Evolutionary conservation across 2,113 vertebrate species (phyloP), one percentile per base, ranked within the genome.

Genomic region (Seriola quinqueradiata): DNA sequence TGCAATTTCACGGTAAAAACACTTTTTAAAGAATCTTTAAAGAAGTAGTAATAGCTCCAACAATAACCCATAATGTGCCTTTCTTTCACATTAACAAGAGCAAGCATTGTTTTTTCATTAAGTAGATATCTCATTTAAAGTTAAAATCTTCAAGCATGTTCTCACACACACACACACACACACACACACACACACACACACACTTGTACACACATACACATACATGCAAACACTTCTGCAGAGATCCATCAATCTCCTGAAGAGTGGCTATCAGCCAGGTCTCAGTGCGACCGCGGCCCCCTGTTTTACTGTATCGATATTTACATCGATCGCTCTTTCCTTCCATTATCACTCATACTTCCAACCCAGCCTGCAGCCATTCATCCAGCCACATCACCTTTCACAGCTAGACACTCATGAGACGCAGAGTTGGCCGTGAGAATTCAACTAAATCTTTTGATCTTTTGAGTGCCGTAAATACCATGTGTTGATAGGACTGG

Each of bases 251-350:
- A 77, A 8, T 73, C 82, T 87, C 63, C 40, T 5, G 70, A 72
- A 65, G 81, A 82, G 88, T 70, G 73, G 65, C 88, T 79, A 78
- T 89, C 87, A 82, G 87, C 67, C 73, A 80, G 46, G 83, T 73
- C 81, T 88, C 73, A 21, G 70, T 36, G 61, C 52, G 84, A 85
- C 84, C 5, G 6, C 5, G 7, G 71, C 83, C 65, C 42, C 69
- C 75, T 59, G 69, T 90, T 91, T 91, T 84, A 93, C 85, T 60
- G 66, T 92, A 93, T 93, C 89, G 94, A 95, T 88, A 93, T 93
- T 87, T 88, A 75, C 85, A 93, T 95, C 81, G 91, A 93, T 90
- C 86, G 63, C 44, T 70, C 85, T 83, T 90, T 88, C 77, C 80
- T 80, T 84, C 87, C 91, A 91, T 94, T 92, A 92, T 91, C 92